Evolutionary conservation across 2,113 vertebrate genomes (phyloP), one percentile per base, ranked within the genome.

Genomic region (Zosterops pallidus): DNA sequence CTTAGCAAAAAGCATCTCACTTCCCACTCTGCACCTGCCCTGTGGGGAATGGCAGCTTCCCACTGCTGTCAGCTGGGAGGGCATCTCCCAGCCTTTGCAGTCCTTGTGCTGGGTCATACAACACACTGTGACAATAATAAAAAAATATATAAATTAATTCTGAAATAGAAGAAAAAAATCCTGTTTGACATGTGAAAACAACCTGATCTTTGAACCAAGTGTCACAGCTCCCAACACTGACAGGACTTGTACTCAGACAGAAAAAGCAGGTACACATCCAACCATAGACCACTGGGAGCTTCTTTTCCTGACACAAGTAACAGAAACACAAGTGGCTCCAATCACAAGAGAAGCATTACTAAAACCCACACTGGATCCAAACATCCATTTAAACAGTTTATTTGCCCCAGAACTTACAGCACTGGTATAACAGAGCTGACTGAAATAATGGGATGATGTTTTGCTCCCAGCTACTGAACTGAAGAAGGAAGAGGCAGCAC

Each of bases 301-400:
- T 83, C 29, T 82, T 42, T 81, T 92, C 92, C 97, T 94, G 85
- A 94, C 68, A 46, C 84, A 86, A 86, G 29, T 83, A 49, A 92
- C 37, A 84, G 94, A 96, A 96, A 91, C 19, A 3, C 86, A 94
- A 92, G 69, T 88, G 80, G 90, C 88, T 93, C 82, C 83, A 92
- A 92, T 90, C 72, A 64, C 42, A 96, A 81, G 76, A 77, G 11
- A 7, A 93, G 35, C 72, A 86, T 91, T 95, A 84, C 55, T 94
- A 94, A 95, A 94, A 96, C n/a, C 26, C 79, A 92, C 74, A 87
- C 55, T 89, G 94, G 83, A 94, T 96, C 52, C 75, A 79, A 88
- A 91, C 59, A 81, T 35, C 59, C 67, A 90, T 86, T 89, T 68
- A 76, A 93, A 86, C 9, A 39, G 59, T 69, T 92, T 83, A 16